Evolutionary conservation across 2,113 vertebrate species (phyloP).

Genomic region (Helogale parvula): DNA sequence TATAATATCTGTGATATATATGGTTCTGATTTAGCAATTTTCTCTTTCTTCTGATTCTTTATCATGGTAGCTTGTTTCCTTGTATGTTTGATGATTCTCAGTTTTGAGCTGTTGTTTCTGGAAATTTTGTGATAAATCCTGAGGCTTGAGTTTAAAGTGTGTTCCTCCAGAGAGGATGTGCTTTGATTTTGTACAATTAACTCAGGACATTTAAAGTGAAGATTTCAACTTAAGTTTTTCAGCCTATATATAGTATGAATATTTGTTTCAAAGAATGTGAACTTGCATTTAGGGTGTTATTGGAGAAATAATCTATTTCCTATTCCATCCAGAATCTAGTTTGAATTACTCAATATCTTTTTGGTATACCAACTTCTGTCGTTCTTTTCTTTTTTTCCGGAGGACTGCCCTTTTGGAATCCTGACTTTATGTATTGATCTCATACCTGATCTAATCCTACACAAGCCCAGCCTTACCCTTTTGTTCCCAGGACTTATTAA

Average conservation of each 20-base stretch:
- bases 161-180: background rate
- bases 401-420: background rate
- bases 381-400: background rate
- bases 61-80: background rate
- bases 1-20: background rate
- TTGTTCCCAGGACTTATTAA: background rate
- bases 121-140: conserved; percentile 16
- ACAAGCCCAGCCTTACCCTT: background rate
- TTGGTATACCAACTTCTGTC: background rate
- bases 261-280: conserved; percentile 8
- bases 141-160: background rate
- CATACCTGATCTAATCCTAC: background rate
- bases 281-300: conserved; percentile 5
- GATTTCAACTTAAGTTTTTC: conserved; percentile 10
- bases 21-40: background rate
- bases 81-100: conserved; percentile 1
- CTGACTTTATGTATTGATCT: background rate
- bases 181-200: conserved; percentile 19
- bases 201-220: conserved; percentile 3
- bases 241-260: background rate
- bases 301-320: background rate
- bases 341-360: background rate
- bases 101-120: background rate
- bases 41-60: background rate
- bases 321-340: background rate